phyloP scores from a whole-genome alignment of 2,888 invertebrate genomes.

The Cyclophora albipunctata region DNA sequence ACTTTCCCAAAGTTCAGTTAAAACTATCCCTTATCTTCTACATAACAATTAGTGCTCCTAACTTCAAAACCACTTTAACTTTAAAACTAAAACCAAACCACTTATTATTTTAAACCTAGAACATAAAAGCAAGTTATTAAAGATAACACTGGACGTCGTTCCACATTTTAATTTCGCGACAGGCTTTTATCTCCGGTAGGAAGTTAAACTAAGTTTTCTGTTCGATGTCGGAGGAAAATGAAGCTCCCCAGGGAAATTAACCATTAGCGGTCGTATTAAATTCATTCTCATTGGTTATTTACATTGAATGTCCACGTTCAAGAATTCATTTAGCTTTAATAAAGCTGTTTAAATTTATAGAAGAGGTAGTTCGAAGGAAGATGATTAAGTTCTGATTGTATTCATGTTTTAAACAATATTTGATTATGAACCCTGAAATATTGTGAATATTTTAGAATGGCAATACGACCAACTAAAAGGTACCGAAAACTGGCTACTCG shows the following conservation, averaged over 20 bases:
- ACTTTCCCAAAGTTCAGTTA: no score
- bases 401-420: no score
- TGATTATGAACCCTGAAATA: no score
- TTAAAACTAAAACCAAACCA: no score
- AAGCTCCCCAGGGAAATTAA: constrained; percentile 59
- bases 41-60: no score
- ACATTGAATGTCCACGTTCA: constrained; percentile 22
- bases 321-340: constrained; percentile 23
- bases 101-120: no score
- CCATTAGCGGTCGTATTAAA: constrained; percentile 60
- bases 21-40: no score
- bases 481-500: no score
- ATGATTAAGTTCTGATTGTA: neutral
- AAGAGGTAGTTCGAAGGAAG: constrained; percentile 1
- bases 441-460: no score
- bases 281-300: constrained; percentile 52
- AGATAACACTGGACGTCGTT: constrained; percentile 1
- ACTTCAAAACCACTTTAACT: no score
- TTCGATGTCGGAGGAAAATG: constrained; percentile 43
- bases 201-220: constrained; percentile 41
- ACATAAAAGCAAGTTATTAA: constrained; percentile 2
- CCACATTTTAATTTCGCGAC: constrained; percentile 25
- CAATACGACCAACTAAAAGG: no score
- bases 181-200: constrained; percentile 25
- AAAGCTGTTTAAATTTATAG: constrained; percentile 9